Evolutionary conservation across 2,797 vertebrate genomes (phyloP), one percentile per base, ranked within the genome.

Genomic region (Apogon hyalosoma): DNA sequence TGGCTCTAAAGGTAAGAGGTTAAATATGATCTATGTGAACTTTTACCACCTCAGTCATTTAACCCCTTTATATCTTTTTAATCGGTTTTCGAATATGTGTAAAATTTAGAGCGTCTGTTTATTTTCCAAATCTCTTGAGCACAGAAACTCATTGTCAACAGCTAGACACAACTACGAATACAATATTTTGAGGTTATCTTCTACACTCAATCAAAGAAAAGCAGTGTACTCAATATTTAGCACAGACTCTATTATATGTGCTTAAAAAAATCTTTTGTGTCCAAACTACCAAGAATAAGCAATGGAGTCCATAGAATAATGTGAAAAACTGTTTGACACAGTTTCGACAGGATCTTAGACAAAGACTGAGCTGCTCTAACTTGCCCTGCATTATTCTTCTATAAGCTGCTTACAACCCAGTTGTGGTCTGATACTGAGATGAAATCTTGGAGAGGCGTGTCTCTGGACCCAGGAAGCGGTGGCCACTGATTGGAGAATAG

Each of bases 401-500:
- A 67, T 87, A 88, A 90, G 89, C 88, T 66, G 78, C 87, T 89
- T 88, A 87, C 85, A 83, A 73, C 75, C 87, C 88, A 86, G 84
- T 90, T 86, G 84, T 82, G 88, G 67, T 75, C 75, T 70, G 85
- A 87, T 83, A 82, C 77, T 38, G 85, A 86, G 87, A 90, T 86
- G 83, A 87, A 77, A 89, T 91, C 89, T 90, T 91, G 85, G 83
- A 83, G 87, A 85, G 88, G 87, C 85, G 87, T 90, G 89, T 87
- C 84, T 80, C 80, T 92, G 90, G 89, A 90, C 84, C 71, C 72
- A 74, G 86, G 85, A 90, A 90, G 89, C 87, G 85, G 84, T 62
- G 86, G 75, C 84, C 83, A 60, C 87, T 91, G 92, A 92, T 92
- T 91, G 88, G 88, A 91, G 88, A 90, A 90, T 80, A 75, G 88